Base-by-base conservation (phyloP, 2,888 invertebrate genomes). In the Lithophane semibrunnea region DNA sequence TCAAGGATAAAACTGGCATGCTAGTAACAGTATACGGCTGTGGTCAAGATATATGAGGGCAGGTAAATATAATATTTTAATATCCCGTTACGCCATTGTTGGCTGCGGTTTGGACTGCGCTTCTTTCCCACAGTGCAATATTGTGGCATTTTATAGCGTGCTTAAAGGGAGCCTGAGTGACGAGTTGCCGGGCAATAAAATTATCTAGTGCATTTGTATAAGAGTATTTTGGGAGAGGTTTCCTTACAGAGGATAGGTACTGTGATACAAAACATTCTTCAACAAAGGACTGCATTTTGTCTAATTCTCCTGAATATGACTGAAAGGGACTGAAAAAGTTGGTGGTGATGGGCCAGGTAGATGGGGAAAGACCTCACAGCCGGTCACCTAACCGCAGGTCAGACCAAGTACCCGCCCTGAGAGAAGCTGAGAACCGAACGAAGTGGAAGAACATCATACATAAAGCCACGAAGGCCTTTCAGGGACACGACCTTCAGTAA, bases 21-120 rank as follows among this genome's bases (percentile, higher is more conserved):
- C 58, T 47, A 68, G 87, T 85, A 87, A 86, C 80, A 75, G 68
- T 86, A 86, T 84, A 84, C 58, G 49, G 37, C 49, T 88, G 87
- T 73, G 87, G 87, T 85, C 63, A 78, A 78, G 73, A 66, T 68
- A 54, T 68, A 58, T 60, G 61, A 75, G 63, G 74, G 63, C 86
- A 67, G 85, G 81, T 83, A 80, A 79, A 84, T 66, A 69, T 77
- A 75, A 79, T 86, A 84, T 83, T 77, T 78, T 79, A 74, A 75
- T 77, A 85, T 85, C 73, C 87, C 85, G 87, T 88, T 88, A 85
- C 83, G 49, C 68, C 56, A 85, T 83, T 88, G 85, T 88, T 72
- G 71, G 64, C 42, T 87, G 87, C 74, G 88, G 87, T 87, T 79
- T 72, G 29, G 60, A 16, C 66, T 47, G 68, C 58, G 60, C 80